Percentiles rank a stretch among this genome's conserved stretches.
phyloP scores from a whole-genome alignment of 2,113 vertebrate genomes.

The Oophaga pumilio region DNA sequence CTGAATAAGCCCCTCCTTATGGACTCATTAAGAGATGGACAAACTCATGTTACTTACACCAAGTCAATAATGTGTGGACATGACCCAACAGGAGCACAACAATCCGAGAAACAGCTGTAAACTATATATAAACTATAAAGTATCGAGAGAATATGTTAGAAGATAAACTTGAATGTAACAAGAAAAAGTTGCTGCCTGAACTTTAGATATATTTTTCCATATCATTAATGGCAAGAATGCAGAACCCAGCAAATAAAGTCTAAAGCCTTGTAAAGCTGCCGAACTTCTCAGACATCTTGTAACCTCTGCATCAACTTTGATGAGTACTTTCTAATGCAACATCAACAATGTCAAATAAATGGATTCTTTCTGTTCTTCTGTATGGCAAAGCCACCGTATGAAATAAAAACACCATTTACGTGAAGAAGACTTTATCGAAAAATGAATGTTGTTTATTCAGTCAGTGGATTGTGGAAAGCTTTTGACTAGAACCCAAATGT shows the following conservation, averaged over 20 bases:
- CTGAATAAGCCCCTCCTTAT: too few species aligned
- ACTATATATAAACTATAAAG: too few species aligned
- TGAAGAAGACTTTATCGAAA: neutral
- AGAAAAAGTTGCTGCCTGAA: neutral
- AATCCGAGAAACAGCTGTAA: too few species aligned
- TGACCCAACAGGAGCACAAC: too few species aligned
- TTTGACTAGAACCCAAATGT: neutral
- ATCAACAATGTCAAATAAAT: neutral
- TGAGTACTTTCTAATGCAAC: neutral
- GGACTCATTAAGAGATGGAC: too few species aligned
- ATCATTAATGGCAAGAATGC: neutral
- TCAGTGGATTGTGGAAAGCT: neutral
- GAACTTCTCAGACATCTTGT: neutral
- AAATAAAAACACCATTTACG: neutral
- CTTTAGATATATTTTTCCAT: neutral
- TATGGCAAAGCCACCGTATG: neutral
- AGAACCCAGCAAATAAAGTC: neutral
- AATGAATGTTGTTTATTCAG: constrained; percentile 16
- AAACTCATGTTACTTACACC: too few species aligned
- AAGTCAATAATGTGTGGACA: too few species aligned
- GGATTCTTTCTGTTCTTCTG: neutral
- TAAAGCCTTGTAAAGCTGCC: neutral
- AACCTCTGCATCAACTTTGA: neutral
- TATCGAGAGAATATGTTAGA: too few species aligned
- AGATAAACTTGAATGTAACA: neutral